These are phyloP conservation scores for Drosophila simulans DNA, from an alignment of 1,140 invertebrate species.

Conservation along the genomic window DNA sequence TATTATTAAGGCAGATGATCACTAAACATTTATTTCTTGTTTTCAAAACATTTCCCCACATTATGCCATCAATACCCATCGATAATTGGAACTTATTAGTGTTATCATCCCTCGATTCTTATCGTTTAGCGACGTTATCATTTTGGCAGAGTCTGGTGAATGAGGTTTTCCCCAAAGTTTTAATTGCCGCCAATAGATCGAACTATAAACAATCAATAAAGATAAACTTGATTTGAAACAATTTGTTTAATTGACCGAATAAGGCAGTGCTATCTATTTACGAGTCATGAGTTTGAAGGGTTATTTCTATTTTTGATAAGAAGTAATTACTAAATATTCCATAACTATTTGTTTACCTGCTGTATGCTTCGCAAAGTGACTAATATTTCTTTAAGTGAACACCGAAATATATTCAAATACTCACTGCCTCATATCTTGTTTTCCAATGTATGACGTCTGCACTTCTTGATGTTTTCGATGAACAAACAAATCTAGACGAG, in stretches of 20 bases:
- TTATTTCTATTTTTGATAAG: background rate
- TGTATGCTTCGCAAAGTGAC: too few relatives aligned
- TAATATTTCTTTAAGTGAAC: background rate
- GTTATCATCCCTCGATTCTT: slow-evolving; percentile 16
- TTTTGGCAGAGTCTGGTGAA: background rate
- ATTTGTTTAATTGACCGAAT: background rate
- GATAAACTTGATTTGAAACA: slow-evolving; percentile 1
- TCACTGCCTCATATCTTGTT: slow-evolving; percentile 10
- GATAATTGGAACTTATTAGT: background rate
- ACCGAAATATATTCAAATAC: background rate
- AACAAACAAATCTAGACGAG: slow-evolving; percentile 10
- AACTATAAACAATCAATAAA: background rate
- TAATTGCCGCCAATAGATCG: slow-evolving; percentile 6
- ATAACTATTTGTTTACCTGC: too few relatives aligned
- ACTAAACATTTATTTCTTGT: too few relatives aligned
- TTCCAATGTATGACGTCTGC: slow-evolving; percentile 41
- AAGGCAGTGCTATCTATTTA: background rate
- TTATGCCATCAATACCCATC: background rate
- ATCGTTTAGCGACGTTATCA: slow-evolving; percentile 15
- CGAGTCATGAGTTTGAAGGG: background rate
- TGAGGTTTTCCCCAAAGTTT: slow-evolving; percentile 23
- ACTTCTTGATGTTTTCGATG: slow-evolving; percentile 13
- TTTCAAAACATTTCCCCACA: background rate
- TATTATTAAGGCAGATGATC: too few relatives aligned
- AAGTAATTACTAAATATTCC: background rate